Conservation (phyloP, 92 coral and sea anemone genomes). For the Epizoanthus ramosus region DNA sequence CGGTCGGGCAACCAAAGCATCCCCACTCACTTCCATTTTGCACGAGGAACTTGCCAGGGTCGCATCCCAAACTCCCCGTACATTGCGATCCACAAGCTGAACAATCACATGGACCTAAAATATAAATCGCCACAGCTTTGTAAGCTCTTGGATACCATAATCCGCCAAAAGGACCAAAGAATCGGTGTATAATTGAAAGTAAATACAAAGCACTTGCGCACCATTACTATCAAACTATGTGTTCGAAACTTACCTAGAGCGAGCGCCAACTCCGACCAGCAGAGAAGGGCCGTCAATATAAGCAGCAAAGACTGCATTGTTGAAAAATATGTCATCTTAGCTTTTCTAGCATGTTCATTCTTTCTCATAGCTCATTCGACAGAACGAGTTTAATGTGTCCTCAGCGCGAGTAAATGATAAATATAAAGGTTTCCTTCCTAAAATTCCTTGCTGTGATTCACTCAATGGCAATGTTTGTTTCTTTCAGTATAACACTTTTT, state of each 20-base stretch:
- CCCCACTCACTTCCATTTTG: slow-evolving; percentile 65
- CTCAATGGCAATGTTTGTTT: background rate
- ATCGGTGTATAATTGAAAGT: slow-evolving; percentile 19
- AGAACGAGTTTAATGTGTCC: slow-evolving; percentile 1
- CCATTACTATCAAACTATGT: background rate
- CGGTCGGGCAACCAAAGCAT: slow-evolving; percentile 84
- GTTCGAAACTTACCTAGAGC: slow-evolving; percentile 51
- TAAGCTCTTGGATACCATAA: background rate
- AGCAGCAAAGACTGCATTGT: slow-evolving; percentile 18
- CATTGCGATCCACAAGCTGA: slow-evolving; percentile 87
- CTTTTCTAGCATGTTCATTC: slow-evolving; percentile 21
- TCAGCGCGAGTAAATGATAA: background rate
- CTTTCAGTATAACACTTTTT: background rate
- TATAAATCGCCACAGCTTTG: background rate
- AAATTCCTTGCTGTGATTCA: background rate
- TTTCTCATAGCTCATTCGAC: slow-evolving; percentile 38
- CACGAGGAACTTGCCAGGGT: slow-evolving; percentile 82
- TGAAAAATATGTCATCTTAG: background rate
- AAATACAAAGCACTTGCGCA: slow-evolving; percentile 27
- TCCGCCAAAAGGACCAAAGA: background rate
- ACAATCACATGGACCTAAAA: slow-evolving; percentile 87
- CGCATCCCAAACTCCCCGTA: slow-evolving; percentile 78
- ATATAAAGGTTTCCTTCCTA: background rate
- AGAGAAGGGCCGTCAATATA: slow-evolving; percentile 19
- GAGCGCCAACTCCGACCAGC: slow-evolving; percentile 54